These are phyloP conservation scores for Myotis pilosus DNA, from an alignment of 2,797 vertebrate genomes.

Conservation along the genomic window DNA sequence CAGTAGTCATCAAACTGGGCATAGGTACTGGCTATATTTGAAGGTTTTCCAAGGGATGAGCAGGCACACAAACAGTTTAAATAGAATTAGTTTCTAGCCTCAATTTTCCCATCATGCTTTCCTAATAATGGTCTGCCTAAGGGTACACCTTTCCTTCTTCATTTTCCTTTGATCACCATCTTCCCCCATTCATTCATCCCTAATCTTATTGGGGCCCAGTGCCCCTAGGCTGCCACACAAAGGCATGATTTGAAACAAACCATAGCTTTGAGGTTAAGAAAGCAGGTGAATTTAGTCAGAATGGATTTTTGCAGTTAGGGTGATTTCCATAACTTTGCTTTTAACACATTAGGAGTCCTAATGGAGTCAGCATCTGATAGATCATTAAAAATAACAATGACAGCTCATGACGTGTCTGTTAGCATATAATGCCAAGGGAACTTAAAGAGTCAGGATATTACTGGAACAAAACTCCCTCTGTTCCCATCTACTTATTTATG, in stretches of 20 bases:
- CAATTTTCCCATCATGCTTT: neutral
- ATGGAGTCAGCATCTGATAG: neutral
- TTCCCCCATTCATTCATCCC: neutral
- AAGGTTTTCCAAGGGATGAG: neutral
- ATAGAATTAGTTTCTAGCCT: neutral
- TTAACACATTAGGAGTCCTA: neutral
- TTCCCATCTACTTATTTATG: neutral
- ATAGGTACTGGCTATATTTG: neutral
- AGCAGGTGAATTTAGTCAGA: neutral
- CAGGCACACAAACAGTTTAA: neutral
- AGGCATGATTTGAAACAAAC: neutral
- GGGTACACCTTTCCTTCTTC: neutral
- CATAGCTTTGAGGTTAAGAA: neutral
- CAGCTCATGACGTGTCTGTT: neutral
- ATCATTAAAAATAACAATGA: slow-evolving; percentile 37
- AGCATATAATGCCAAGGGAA: neutral
- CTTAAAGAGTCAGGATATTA: neutral
- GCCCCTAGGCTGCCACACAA: neutral
- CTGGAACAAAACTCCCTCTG: neutral
- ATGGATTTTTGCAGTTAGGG: neutral
- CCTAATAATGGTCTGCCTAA: neutral
- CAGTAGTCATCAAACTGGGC: neutral
- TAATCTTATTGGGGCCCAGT: too few species aligned
- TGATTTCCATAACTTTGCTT: slow-evolving; percentile 18
- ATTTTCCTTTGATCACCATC: neutral